These are phyloP conservation scores for Phalangium opilio DNA, from an alignment of 2,888 invertebrate species.

Conservation along the genomic window DNA sequence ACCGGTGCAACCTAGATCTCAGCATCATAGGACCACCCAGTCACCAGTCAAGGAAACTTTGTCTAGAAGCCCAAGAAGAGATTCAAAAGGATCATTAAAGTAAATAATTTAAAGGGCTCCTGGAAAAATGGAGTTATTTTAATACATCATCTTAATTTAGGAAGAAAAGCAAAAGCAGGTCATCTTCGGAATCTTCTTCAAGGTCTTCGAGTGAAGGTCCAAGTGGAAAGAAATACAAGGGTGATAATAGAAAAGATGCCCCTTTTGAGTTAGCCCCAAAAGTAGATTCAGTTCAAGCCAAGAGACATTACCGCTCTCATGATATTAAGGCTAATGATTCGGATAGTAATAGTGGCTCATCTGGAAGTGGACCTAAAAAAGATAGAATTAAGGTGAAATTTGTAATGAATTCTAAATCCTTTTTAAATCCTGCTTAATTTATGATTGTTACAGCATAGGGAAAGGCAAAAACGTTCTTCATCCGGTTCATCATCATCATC, in stretches of 20 bases:
- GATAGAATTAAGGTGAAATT: no score
- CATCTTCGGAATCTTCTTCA: constrained; percentile 16
- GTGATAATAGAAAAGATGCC: no score
- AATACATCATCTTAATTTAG: neutral
- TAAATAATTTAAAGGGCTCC: neutral
- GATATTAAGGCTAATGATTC: constrained; percentile 32
- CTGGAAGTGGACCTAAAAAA: no score
- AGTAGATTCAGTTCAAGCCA: constrained; percentile 66
- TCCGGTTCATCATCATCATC: constrained; percentile 13
- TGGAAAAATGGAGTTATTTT: neutral
- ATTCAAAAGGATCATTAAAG: neutral
- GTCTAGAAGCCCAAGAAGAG: neutral
- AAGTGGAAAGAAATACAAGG: no score
- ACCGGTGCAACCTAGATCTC: no score
- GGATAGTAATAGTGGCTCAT: neutral
- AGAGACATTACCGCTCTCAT: constrained; percentile 65
- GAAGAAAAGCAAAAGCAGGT: constrained; percentile 10
- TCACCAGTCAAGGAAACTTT: no score
- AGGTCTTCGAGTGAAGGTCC: constrained; percentile 7
- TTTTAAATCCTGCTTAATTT: no score
- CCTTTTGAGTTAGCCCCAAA: constrained; percentile 33
- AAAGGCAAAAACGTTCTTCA: no score
- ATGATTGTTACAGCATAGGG: no score
- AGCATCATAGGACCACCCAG: no score
- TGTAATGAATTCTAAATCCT: no score